A percentile compares a stretch with the other conserved stretches of the same genome.
Evolutionary conservation across 1,140 invertebrate species (phyloP).

Genomic region (Drosophila murphyi): DNA sequence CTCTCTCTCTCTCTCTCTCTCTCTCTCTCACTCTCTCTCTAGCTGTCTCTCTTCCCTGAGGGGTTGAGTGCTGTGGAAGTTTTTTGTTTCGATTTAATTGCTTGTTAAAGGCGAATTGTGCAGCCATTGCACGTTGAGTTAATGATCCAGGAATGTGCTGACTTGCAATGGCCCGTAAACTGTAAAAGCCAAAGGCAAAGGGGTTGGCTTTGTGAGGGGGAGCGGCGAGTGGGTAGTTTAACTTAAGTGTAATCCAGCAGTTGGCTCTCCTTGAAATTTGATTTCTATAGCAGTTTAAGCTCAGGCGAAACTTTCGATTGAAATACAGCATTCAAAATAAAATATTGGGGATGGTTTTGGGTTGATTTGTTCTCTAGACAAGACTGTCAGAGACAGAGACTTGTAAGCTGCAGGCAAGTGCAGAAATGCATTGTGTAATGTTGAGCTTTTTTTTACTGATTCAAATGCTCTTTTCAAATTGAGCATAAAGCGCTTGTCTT

Average conservation of each 20-base stretch:
- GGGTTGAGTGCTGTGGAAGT: constrained; percentile 31
- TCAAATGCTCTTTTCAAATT: constrained; percentile 11
- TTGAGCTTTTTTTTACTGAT: constrained; percentile 14
- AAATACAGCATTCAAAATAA: constrained; percentile 16
- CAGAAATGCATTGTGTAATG: constrained; percentile 28
- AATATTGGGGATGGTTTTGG: background rate
- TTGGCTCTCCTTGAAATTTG: constrained; percentile 30
- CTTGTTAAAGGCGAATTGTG: constrained; percentile 81
- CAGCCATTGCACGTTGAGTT: constrained; percentile 71
- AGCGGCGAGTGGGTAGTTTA: background rate
- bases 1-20: background rate
- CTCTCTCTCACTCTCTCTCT: background rate
- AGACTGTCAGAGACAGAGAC: background rate
- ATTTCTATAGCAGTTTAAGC: constrained; percentile 15
- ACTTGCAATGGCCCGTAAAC: constrained; percentile 54
- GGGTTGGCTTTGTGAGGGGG: background rate
- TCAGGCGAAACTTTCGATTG: constrained; percentile 2
- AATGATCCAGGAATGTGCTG: constrained; percentile 79
- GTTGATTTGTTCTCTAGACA: background rate
- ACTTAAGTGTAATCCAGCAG: constrained; percentile 12
- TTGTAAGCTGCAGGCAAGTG: constrained; percentile 21
- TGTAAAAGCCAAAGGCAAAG: constrained; percentile 8
- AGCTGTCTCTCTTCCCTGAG: constrained; percentile 14
- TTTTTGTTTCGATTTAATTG: constrained; percentile 83
- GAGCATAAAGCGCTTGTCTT: background rate